A percentile compares a stretch with the other conserved stretches of the same genome.
Conservation (phyloP, 2,113 vertebrate genomes). For the Bufo gargarizans region DNA sequence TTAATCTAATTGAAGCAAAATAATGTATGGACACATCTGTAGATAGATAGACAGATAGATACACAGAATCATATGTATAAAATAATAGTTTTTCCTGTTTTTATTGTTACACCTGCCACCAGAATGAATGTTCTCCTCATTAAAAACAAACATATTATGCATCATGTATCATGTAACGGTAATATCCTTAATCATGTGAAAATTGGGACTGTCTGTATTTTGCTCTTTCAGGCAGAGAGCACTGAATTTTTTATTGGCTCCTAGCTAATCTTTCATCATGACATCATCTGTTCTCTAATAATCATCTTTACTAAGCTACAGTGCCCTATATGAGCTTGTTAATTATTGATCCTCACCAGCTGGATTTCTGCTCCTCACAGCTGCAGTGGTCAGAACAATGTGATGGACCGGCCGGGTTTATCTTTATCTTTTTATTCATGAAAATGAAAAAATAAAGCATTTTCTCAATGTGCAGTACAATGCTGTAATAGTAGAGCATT, state of each 20-base stretch:
- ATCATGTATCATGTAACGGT: slow-evolving; percentile 32
- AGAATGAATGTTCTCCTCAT: slow-evolving; percentile 7
- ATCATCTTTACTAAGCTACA: slow-evolving; percentile 3
- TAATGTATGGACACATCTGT: no score
- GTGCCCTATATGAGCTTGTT: background rate
- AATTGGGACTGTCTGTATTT: background rate
- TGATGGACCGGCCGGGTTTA: background rate
- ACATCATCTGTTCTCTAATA: slow-evolving; percentile 27
- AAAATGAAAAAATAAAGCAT: background rate
- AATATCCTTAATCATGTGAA: background rate
- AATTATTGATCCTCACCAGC: slow-evolving; percentile 35
- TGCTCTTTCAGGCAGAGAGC: background rate
- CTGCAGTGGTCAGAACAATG: slow-evolving; percentile 21
- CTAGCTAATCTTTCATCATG: slow-evolving; percentile 37
- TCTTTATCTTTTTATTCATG: background rate
- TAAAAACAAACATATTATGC: slow-evolving; percentile 37
- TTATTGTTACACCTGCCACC: background rate
- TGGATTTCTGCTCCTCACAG: slow-evolving; percentile 21
- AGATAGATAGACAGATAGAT: no score
- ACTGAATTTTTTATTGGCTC: slow-evolving; percentile 28
- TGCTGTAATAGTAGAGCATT: background rate
- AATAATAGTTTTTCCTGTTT: background rate
- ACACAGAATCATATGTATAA: no score
- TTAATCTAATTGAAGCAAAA: no score
- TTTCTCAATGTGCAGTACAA: background rate